Evolutionary conservation across 2,888 invertebrate species (phyloP).

Genomic region (Drosophila algonquin): DNA sequence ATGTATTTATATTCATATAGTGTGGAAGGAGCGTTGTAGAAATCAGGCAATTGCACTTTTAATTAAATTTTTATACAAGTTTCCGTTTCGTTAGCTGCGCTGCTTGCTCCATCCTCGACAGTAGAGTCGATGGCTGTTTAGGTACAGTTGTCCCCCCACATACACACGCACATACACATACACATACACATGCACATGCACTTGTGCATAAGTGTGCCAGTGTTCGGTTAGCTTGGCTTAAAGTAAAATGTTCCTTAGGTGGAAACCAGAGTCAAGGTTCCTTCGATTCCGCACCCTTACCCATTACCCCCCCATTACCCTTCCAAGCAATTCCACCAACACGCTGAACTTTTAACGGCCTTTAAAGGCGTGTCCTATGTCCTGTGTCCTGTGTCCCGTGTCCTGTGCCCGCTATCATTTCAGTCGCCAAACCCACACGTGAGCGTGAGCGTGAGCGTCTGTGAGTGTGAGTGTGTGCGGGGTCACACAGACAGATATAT

Average conservation of each 20-base stretch:
- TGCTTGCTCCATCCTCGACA: conserved; percentile 2
- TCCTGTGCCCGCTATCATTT: too few relatives aligned
- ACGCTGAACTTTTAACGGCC: conserved; percentile 67
- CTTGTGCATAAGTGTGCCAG: conserved; percentile 18
- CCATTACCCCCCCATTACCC: background rate
- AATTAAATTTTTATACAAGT: conserved; percentile 61
- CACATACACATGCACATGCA: background rate
- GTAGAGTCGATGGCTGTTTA: background rate
- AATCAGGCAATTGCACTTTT: conserved; percentile 61
- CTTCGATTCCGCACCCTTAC: background rate
- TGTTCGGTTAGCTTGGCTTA: conserved; percentile 11
- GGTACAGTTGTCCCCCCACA: background rate
- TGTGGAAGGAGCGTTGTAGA: conserved; percentile 16
- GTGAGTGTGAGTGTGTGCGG: background rate
- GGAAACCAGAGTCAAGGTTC: conserved; percentile 36
- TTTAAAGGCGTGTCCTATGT: conserved; percentile 32
- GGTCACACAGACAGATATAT: conserved; percentile 30
- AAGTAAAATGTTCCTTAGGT: conserved; percentile 9
- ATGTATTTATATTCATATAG: conserved; percentile 10
- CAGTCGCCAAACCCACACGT: background rate
- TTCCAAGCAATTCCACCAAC: conserved; percentile 39
- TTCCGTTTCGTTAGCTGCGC: conserved; percentile 27
- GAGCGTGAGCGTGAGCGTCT: background rate
- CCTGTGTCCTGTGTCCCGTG: too few relatives aligned
- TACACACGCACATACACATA: background rate